Evolutionary conservation across 2,113 vertebrate genomes (phyloP).

Genomic region (Ptyas mucosa): DNA sequence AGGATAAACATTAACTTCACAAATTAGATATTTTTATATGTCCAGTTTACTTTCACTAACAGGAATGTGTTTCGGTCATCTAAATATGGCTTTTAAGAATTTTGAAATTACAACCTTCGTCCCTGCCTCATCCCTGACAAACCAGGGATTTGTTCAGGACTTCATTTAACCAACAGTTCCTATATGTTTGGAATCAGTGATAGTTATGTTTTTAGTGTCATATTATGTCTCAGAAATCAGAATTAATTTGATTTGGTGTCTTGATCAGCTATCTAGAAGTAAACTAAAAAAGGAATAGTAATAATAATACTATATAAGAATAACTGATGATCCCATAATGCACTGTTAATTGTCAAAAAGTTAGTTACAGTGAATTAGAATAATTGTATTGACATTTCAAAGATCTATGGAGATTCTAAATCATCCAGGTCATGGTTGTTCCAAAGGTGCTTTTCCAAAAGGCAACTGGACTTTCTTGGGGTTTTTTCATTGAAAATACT

Average conservation of each 20-base stretch:
- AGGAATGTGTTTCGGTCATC: conserved; percentile 20
- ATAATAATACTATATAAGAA: background rate
- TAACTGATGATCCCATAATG: background rate
- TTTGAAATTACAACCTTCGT: background rate
- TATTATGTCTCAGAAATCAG: background rate
- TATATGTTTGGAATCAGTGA: background rate
- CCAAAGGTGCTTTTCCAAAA: background rate
- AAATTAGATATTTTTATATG: conserved; percentile 39
- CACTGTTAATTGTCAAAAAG: background rate
- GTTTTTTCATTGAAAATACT: background rate
- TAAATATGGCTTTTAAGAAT: background rate
- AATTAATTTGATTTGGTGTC: background rate
- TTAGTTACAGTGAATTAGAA: background rate
- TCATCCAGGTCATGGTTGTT: background rate
- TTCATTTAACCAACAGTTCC: background rate
- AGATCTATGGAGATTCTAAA: background rate
- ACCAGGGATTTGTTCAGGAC: background rate
- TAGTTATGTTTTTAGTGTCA: background rate
- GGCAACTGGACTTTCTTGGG: background rate
- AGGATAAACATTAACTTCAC: conserved; percentile 43
- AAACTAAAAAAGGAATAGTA: background rate
- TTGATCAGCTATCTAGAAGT: background rate
- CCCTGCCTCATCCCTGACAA: background rate
- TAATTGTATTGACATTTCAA: conserved; percentile 14
- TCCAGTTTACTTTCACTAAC: conserved; percentile 27